phyloP scores from a whole-genome alignment of 2,113 vertebrate species.

The Ochotona princeps region DNA sequence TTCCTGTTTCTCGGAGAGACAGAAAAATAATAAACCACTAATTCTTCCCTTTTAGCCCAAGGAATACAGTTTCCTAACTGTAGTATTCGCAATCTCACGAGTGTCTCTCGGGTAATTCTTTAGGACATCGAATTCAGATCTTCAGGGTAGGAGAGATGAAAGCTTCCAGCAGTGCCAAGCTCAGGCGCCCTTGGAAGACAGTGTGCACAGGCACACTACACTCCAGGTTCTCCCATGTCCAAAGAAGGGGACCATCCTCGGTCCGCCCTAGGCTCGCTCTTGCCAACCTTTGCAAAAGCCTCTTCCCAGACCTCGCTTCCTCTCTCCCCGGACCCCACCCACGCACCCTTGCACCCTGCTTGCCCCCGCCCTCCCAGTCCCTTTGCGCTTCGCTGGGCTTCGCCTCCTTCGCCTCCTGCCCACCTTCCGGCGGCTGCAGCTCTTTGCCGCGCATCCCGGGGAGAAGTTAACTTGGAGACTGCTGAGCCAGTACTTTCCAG shows the following conservation, averaged over 20 bases:
- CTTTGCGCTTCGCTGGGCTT: neutral
- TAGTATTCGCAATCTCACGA: neutral
- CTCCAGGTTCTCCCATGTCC: neutral
- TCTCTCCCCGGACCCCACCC: fast-evolving
- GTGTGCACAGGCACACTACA: neutral
- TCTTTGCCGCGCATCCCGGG: neutral
- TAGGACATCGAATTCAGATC: slow-evolving; percentile 44
- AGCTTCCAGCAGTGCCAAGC: neutral
- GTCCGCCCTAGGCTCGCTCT: neutral
- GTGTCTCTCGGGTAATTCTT: neutral
- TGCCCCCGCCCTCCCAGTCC: neutral
- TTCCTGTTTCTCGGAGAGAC: neutral
- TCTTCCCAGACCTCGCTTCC: neutral
- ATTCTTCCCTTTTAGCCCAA: neutral
- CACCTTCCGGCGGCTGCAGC: neutral
- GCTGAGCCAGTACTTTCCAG: neutral
- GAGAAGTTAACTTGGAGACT: slow-evolving; percentile 56
- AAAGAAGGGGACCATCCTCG: neutral
- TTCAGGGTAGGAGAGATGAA: neutral
- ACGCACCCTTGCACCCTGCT: neutral
- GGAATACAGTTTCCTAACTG: slow-evolving; percentile 7
- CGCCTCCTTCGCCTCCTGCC: neutral
- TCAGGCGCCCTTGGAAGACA: neutral
- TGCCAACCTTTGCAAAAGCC: neutral
- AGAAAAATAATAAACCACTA: slow-evolving; percentile 50